Evolutionary conservation across 2,888 invertebrate species (phyloP).

Genomic region (Pammene aurita): DNA sequence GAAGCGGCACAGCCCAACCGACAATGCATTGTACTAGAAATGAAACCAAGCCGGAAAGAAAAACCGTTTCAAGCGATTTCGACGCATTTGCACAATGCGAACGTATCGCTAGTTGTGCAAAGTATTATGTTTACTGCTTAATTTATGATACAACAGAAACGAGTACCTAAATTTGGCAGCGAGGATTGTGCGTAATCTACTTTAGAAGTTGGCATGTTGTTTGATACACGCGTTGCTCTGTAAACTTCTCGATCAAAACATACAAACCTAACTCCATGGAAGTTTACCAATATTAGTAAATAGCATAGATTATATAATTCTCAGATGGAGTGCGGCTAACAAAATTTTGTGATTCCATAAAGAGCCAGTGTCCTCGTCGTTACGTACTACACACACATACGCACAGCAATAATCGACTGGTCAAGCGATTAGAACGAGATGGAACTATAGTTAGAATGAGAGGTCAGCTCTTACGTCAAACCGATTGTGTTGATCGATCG

Average conservation of each 20-base stretch:
- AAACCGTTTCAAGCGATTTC: slow-evolving; percentile 42
- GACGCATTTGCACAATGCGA: slow-evolving; percentile 38
- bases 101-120: slow-evolving; percentile 15
- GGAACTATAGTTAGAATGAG: no score
- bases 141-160: slow-evolving; percentile 9
- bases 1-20: slow-evolving; percentile 33
- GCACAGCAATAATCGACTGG: no score
- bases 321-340: no score
- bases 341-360: no score
- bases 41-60: slow-evolving; percentile 45
- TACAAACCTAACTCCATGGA: neutral
- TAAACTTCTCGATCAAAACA: slow-evolving; percentile 2
- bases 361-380: no score
- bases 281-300: slow-evolving; percentile 1
- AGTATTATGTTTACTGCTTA: slow-evolving; percentile 16
- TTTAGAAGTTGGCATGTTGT: slow-evolving; percentile 17
- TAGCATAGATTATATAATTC: neutral
- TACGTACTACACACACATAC: no score
- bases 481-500: no score
- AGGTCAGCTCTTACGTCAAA: no score
- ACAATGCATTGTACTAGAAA: slow-evolving; percentile 42
- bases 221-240: slow-evolving; percentile 3
- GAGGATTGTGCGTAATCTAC: slow-evolving; percentile 17
- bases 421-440: no score
- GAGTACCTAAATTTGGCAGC: slow-evolving; percentile 13